A percentile compares a stretch with the other conserved stretches of the same genome.
phyloP scores from a whole-genome alignment of 2,797 vertebrate genomes.

The Paguma larvata region DNA sequence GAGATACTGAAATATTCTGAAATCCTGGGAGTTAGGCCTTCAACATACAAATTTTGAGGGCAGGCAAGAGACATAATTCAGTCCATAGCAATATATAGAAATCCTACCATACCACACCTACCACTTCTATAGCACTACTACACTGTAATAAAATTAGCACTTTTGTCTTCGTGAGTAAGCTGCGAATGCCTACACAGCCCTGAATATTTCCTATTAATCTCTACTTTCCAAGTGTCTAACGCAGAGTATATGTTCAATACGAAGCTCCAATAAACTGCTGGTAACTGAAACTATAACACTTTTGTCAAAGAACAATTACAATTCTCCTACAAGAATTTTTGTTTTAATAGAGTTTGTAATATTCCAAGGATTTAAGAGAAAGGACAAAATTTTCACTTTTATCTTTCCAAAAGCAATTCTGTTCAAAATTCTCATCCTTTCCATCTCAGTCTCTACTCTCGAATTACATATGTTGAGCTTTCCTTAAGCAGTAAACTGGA shows the following conservation, averaged over 20 bases:
- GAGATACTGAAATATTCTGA: not conserved
- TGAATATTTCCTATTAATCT: not conserved
- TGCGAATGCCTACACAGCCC: not conserved
- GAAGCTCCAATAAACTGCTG: not conserved
- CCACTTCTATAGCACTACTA: not conserved
- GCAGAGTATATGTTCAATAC: not conserved
- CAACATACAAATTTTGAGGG: not conserved
- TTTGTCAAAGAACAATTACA: constrained; percentile 27
- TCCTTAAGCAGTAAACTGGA: not conserved
- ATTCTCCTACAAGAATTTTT: not conserved
- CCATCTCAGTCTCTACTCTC: not conserved
- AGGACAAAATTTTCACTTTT: constrained; percentile 27
- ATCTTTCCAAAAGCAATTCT: constrained; percentile 30
- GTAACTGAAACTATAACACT: not conserved
- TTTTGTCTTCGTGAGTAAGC: not conserved
- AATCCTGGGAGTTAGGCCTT: not conserved
- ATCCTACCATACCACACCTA: not conserved
- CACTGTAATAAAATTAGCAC: not conserved
- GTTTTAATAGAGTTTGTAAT: not conserved
- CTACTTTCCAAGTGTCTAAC: not conserved
- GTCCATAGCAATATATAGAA: not conserved
- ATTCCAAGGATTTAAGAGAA: constrained; percentile 30
- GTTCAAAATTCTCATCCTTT: not conserved
- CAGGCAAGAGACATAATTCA: not conserved
- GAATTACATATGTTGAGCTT: not conserved